These are phyloP conservation scores for Phasia obesa DNA, from an alignment of 2,888 invertebrate species.

Conservation along the genomic window DNA sequence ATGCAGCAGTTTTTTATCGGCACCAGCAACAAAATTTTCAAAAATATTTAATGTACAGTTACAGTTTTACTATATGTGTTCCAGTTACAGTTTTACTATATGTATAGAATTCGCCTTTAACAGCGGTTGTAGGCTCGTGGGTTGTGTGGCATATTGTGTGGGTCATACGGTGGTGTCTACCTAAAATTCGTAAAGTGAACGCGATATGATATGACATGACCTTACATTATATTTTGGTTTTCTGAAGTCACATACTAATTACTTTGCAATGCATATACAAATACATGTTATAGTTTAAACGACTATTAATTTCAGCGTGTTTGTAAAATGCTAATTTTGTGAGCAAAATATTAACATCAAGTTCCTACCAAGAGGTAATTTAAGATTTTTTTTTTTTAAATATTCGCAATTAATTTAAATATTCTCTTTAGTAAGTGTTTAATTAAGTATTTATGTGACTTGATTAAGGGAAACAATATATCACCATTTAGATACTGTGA, in stretches of 20 bases:
- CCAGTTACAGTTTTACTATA: no score
- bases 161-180: not conserved
- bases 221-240: not conserved
- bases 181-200: constrained; percentile 15
- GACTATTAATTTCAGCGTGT: constrained; percentile 1
- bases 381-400: no score
- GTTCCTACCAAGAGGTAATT: no score
- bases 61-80: no score
- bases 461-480: not conserved
- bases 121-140: no score
- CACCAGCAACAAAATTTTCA: no score
- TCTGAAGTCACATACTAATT: not conserved
- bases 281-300: constrained; percentile 3
- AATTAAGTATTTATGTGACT: constrained; percentile 8
- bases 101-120: not conserved
- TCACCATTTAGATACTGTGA: constrained; percentile 11
- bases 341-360: not conserved
- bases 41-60: no score
- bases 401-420: not conserved
- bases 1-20: no score
- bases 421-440: not conserved
- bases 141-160: not conserved
- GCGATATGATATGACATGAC: no score
- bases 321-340: no score
- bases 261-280: not conserved